These are phyloP conservation scores for Silurus aristotelis DNA, from an alignment of 2,797 vertebrate genomes.

Conservation along the genomic window DNA sequence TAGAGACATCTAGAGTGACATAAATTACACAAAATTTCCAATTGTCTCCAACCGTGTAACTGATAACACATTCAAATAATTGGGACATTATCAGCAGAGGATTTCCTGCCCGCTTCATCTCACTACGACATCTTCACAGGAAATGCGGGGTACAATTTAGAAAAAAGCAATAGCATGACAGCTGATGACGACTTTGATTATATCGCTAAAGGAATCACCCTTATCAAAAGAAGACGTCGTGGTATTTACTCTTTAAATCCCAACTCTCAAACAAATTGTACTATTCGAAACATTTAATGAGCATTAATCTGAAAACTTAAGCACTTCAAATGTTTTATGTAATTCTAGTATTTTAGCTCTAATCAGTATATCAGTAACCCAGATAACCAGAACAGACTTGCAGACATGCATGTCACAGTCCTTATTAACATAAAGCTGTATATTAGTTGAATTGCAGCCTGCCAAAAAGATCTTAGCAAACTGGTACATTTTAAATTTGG, in stretches of 20 bases:
- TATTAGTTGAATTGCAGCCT: not conserved
- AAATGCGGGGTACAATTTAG: constrained; percentile 66
- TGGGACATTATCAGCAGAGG: constrained; percentile 6
- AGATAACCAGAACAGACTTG: constrained; percentile 16
- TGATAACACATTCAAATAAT: constrained; percentile 13
- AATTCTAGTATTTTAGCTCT: not conserved
- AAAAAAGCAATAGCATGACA: constrained; percentile 68
- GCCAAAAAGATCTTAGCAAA: not conserved
- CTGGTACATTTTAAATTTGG: constrained; percentile 28
- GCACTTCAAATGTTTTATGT: constrained; percentile 63
- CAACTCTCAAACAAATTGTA: constrained; percentile 66
- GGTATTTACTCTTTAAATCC: constrained; percentile 67
- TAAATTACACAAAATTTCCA: not conserved
- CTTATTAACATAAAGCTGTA: not conserved
- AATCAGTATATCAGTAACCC: not conserved
- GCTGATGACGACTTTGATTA: constrained; percentile 58
- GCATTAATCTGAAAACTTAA: constrained; percentile 33
- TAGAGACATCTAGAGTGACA: constrained; percentile 1
- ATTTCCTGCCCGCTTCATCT: constrained; percentile 46
- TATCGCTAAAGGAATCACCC: constrained; percentile 68
- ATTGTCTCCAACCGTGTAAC: constrained; percentile 18
- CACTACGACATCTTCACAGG: constrained; percentile 69
- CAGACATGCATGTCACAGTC: not conserved
- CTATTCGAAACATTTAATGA: not conserved
- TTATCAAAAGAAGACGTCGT: constrained; percentile 59